phyloP scores from a whole-genome alignment of 2,888 invertebrate genomes.

The Ormyrus labotus region DNA sequence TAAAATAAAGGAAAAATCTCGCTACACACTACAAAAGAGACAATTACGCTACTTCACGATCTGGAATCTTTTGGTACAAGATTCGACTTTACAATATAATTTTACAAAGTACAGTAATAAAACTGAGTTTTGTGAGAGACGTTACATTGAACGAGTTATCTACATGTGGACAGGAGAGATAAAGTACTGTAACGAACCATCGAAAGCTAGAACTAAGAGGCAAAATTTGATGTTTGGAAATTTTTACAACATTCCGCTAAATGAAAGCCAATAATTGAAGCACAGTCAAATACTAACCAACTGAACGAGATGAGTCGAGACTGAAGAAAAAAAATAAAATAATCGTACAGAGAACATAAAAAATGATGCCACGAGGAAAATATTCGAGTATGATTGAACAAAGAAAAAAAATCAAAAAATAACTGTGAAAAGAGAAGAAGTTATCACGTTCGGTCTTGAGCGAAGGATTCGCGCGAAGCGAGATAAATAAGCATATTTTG shows the following conservation, averaged over 20 bases:
- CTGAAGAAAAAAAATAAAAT: conserved; percentile 35
- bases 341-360: conserved; percentile 32
- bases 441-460: conserved; percentile 35
- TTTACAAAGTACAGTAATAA: conserved; percentile 40
- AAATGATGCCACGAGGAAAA: conserved; percentile 35
- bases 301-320: conserved; percentile 42
- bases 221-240: conserved; percentile 43
- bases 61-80: conserved; percentile 12
- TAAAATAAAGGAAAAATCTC: conserved; percentile 36
- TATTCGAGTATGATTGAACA: conserved; percentile 16
- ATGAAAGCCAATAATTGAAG: conserved; percentile 55
- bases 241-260: conserved; percentile 56
- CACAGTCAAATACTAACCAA: conserved; percentile 52
- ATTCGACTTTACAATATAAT: not conserved
- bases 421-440: conserved; percentile 1
- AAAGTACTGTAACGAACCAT: conserved; percentile 54
- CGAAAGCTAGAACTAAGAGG: conserved; percentile 53
- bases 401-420: conserved; percentile 13
- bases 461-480: conserved; percentile 36
- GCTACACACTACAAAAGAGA: conserved; percentile 55
- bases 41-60: conserved; percentile 45
- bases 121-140: conserved; percentile 46
- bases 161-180: conserved; percentile 52
- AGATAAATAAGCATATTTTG: conserved; percentile 69
- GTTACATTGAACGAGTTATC: conserved; percentile 49